Base-by-base conservation (phyloP, 2,888 invertebrate genomes). In the Nycteola revayana region DNA sequence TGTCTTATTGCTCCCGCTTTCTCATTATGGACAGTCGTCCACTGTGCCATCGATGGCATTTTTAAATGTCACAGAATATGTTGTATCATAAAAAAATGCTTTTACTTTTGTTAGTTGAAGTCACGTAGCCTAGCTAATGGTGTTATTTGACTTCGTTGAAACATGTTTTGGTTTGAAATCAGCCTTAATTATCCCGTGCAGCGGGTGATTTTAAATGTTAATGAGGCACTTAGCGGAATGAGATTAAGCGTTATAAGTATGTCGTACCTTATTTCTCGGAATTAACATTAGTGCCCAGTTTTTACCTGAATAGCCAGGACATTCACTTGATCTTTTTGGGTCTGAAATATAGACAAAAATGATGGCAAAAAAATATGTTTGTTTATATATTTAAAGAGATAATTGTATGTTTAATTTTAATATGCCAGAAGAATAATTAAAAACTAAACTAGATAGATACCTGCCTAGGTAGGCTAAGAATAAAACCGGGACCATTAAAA, bases 1-100 rank as follows among this genome's bases (percentile, higher is more conserved):
- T 60, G 48, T 59, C 64, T 65, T 62, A 60, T 56, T 63, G 61
- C 66, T 70, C 66, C 60, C 62, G 63, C 62, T 71, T 71, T 69
- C 64, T 60, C 63, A 55, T 57, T 59, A 37, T 61, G 60, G 56
- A 43, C 45, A 49, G 48, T 49, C 40, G 36, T 39, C 28, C 25
- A 53, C 36, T 44, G 42, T 35, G 42, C 22, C 32, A 35, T 28
- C 28, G 40, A 36, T 50, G 32, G 37, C 25, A 28, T 44, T 21
- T 21, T n/a, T 21, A 3, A 21, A 36, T 41, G 32, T 36, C 37
- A 37, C 32, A 35, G 28, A 32, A 26, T 20, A 9, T 29, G 26
- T 37, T 36, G 25, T 35, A 36, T 29, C 7, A 17, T 3, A 4
- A 28, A 7, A 24, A 22, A 25, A 23, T 9, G 7, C 18, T 25